Evolutionary conservation across 2,888 invertebrate species (phyloP).

Genomic region (Caenorhabditis uteleia): DNA sequence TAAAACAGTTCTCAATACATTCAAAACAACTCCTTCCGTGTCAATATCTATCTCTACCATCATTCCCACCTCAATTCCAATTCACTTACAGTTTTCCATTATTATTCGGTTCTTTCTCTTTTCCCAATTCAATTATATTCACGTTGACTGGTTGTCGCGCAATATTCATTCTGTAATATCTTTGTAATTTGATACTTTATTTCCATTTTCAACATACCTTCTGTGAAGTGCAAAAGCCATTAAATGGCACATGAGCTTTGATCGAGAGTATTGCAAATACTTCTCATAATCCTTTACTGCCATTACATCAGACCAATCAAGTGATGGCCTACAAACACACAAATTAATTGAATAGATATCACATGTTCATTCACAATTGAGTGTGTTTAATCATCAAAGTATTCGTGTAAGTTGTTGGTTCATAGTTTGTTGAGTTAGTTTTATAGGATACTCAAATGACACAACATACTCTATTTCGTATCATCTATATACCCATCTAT

Average conservation of each 20-base stretch:
- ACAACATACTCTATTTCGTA: too few relatives aligned
- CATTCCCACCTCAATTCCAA: neutral
- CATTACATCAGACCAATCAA: constrained; percentile 65
- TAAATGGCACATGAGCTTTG: constrained; percentile 68
- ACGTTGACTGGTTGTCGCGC: constrained; percentile 42
- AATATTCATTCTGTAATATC: constrained; percentile 45
- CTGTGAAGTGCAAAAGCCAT: constrained; percentile 65
- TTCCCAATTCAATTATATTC: constrained; percentile 55
- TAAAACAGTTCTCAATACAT: neutral
- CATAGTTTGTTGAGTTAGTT: too few relatives aligned
- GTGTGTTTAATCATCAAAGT: too few relatives aligned
- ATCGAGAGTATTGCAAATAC: constrained; percentile 67
- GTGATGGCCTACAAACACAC: constrained; percentile 42
- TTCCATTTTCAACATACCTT: constrained; percentile 16
- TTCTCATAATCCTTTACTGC: constrained; percentile 66
- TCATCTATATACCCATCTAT: too few relatives aligned
- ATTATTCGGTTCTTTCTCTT: constrained; percentile 57
- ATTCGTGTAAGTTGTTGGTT: too few relatives aligned
- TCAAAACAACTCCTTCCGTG: neutral
- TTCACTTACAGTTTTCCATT: constrained; percentile 52
- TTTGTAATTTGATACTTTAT: neutral
- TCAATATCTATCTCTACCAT: neutral
- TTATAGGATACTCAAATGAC: too few relatives aligned
- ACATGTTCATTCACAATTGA: too few relatives aligned
- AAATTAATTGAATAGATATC: neutral